These are phyloP conservation scores for Drosophila hydei DNA, from an alignment of 1,140 invertebrate genomes.

Conservation along the genomic window DNA sequence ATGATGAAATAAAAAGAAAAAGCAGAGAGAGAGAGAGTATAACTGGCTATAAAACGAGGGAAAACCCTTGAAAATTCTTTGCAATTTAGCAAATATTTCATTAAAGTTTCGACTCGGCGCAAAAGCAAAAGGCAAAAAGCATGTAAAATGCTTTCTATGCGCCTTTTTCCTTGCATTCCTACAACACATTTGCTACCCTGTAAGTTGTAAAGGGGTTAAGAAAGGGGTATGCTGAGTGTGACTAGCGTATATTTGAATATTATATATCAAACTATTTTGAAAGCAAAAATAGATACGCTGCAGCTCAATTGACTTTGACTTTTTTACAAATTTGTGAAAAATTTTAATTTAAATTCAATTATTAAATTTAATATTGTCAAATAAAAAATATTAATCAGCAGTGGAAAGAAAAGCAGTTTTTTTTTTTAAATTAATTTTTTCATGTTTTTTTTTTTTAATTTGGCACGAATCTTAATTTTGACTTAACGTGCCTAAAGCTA, in stretches of 20 bases:
- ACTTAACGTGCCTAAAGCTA: too few species aligned
- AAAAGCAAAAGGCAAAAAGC: constrained; percentile 12
- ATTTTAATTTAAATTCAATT: too few species aligned
- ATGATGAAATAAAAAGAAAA: neutral
- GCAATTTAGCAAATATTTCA: constrained; percentile 38
- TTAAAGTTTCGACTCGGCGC: constrained; percentile 24
- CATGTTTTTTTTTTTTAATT: too few species aligned
- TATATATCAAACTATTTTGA: neutral
- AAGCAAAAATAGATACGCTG: too few species aligned
- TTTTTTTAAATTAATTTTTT: too few species aligned
- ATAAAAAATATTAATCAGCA: too few species aligned
- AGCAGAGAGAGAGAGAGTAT: neutral
- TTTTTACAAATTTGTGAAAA: too few species aligned
- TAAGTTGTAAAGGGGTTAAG: neutral
- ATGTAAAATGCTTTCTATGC: constrained; percentile 13
- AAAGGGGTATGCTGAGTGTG: neutral
- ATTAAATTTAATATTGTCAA: too few species aligned
- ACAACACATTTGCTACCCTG: constrained; percentile 6
- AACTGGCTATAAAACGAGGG: neutral
- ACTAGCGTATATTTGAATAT: neutral
- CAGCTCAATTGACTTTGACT: too few species aligned
- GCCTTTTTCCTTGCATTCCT: constrained; percentile 16
- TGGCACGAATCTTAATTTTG: too few species aligned
- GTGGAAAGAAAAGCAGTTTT: too few species aligned
- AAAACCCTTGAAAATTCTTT: neutral